Percentiles rank a stretch among this genome's conserved stretches.
phyloP scores from a whole-genome alignment of 2,113 vertebrate species.

The Morone saxatilis region DNA sequence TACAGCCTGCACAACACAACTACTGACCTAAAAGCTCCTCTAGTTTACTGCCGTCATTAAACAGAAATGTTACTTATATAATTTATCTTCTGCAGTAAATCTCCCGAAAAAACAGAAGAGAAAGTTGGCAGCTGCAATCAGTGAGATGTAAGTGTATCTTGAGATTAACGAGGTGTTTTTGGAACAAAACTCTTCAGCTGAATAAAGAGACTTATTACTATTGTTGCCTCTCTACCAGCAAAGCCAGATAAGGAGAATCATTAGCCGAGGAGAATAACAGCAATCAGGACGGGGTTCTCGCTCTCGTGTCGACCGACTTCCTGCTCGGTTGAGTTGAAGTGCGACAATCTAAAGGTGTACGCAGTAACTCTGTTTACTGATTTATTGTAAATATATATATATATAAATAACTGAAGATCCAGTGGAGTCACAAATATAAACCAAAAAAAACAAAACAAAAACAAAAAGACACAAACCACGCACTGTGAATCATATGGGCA shows the following conservation, averaged over 20 bases:
- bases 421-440: conserved; percentile 35
- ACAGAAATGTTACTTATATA: too few relatives aligned
- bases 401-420: conserved; percentile 6
- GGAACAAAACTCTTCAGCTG: conserved; percentile 59
- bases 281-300: too few relatives aligned
- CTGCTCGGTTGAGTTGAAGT: background rate
- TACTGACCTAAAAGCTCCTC: too few relatives aligned
- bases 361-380: conserved; percentile 44
- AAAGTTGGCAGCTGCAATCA: too few relatives aligned
- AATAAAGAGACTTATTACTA: conserved; percentile 45
- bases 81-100: too few relatives aligned
- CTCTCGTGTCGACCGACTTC: background rate
- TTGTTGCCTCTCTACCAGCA: conserved; percentile 38
- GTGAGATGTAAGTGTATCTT: too few relatives aligned
- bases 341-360: background rate
- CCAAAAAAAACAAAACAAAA: conserved; percentile 24
- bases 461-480: conserved; percentile 44
- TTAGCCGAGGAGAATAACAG: background rate
- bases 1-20: too few relatives aligned
- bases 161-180: background rate
- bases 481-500: conserved; percentile 65
- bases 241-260: background rate
- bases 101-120: too few relatives aligned
- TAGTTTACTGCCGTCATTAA: too few relatives aligned
- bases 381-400: conserved; percentile 63